These are phyloP conservation scores for Scomber japonicus DNA, from an alignment of 2,113 vertebrate species.

Conservation along the genomic window DNA sequence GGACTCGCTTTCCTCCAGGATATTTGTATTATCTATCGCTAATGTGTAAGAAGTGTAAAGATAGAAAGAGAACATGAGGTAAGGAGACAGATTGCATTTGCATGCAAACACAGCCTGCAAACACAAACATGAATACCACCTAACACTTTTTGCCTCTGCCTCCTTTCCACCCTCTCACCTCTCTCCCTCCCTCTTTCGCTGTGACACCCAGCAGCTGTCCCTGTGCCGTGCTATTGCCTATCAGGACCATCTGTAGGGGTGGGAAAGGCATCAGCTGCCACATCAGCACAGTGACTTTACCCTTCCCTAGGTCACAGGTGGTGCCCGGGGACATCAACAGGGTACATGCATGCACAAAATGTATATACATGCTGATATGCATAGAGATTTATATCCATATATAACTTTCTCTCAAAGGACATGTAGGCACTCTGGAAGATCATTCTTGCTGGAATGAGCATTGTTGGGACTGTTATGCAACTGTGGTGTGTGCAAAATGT, in stretches of 20 bases:
- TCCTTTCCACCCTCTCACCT: conserved; percentile 4
- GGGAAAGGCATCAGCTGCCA: conserved; percentile 53
- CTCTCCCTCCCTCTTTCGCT: not conserved
- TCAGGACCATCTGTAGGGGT: conserved; percentile 61
- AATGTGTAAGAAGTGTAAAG: not conserved
- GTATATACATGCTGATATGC: conserved; percentile 21
- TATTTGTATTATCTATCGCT: conserved; percentile 9
- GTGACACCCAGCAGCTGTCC: conserved; percentile 62
- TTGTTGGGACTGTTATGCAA: not conserved
- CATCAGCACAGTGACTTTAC: conserved; percentile 58
- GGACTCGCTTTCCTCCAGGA: conserved; percentile 8
- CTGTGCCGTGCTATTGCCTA: conserved; percentile 25
- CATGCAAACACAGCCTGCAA: not conserved
- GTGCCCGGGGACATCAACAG: conserved; percentile 28
- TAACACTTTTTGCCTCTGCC: not conserved
- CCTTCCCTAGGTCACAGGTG: conserved; percentile 63
- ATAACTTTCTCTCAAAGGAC: conserved; percentile 3
- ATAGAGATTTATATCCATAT: conserved; percentile 13
- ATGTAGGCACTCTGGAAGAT: not conserved
- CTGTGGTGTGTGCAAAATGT: not conserved
- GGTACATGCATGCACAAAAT: conserved; percentile 21
- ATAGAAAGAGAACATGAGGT: not conserved
- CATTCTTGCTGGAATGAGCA: not conserved
- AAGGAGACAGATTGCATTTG: not conserved
- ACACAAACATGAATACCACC: conserved; percentile 16